Evolutionary conservation across 2,113 vertebrate genomes (phyloP), one percentile per base, ranked within the genome.

Genomic region (Pseudopodoces humilis): DNA sequence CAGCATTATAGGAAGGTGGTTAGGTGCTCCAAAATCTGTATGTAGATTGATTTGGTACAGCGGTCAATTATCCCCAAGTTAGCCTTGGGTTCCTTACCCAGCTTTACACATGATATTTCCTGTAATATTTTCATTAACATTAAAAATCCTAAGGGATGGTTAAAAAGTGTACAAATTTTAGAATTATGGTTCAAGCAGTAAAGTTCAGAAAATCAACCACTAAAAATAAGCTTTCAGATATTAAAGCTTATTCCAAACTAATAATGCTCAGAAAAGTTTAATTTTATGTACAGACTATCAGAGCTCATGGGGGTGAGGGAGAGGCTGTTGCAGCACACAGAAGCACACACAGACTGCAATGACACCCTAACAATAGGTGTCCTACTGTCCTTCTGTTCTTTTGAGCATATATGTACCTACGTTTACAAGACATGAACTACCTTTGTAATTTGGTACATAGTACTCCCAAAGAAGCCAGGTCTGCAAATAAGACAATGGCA

Each of bases 231-330:
- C 7, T 46, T 86, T 55, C 25, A n/a, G 71, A 47, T 30, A 41
- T 59, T 56, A 72, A 84, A 64, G 1, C 11, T 62, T 35, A 3
- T 37, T 71, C 23, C n/a, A 64, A 37, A 30, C 1, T 63, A 28
- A 13, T n/a, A 67, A 86, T 22, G 19, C 20, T 39, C 19, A 49
- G 20, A 50, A 35, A 62, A 37, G 2, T 8, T 50, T 4, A 4
- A 14, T 52, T 76, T 91, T 53, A 17, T 30, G 4, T 46, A 53
- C 15, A 79, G 13, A 22, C 8, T 49, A 25, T 64, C 15, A 59
- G 17, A 75, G 15, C 5, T 69, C 46, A 76, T 0, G 0, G 23
- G 18, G 22, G 23, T 50, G 22, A 65, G 13, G 19, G 15, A 84
- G 41, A 43, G 30, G 30, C 7, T 65, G 18, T 80, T 79, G 65